Percentiles rank a stretch among this genome's conserved stretches.
phyloP scores from a whole-genome alignment of 53 echinoderm and acorn worm species.

The Hippasteria phrygiana region DNA sequence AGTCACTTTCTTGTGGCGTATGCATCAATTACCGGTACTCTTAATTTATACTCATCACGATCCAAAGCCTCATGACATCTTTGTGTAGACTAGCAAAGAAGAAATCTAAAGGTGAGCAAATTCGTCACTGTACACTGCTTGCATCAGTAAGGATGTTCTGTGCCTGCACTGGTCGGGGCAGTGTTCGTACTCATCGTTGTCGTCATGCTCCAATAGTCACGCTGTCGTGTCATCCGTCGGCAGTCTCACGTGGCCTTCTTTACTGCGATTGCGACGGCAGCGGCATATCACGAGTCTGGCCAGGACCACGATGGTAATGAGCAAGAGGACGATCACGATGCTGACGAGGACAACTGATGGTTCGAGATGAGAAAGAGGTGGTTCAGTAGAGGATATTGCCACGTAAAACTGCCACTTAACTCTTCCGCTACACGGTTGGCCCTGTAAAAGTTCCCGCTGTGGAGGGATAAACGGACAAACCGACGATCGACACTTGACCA shows the following conservation, averaged over 20 bases:
- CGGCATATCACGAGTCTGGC: slow-evolving; percentile 9
- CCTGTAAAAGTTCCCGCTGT: too few species aligned
- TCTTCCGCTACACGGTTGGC: background rate
- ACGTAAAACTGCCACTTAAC: too few species aligned
- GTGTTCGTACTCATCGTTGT: background rate
- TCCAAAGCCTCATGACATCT: too few species aligned
- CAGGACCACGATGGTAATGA: slow-evolving; percentile 11
- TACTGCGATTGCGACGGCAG: background rate
- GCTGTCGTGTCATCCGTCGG: slow-evolving; percentile 39
- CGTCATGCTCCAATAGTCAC: slow-evolving; percentile 21
- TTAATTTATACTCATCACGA: too few species aligned
- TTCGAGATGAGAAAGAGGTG: background rate
- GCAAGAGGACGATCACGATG: slow-evolving; percentile 34
- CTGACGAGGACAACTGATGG: slow-evolving; percentile 33
- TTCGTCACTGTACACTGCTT: background rate
- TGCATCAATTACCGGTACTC: too few species aligned
- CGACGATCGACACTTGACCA: too few species aligned
- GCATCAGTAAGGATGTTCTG: background rate
- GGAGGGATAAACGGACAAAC: too few species aligned
- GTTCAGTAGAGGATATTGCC: background rate
- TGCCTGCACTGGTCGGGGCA: background rate
- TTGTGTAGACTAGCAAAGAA: too few species aligned
- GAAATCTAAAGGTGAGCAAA: too few species aligned
- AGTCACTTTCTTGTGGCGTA: too few species aligned
- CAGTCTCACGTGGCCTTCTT: slow-evolving; percentile 20